A percentile compares a stretch with the other conserved stretches of the same genome.
Evolutionary conservation across 2,113 vertebrate genomes (phyloP).

Genomic region (Epinephelus fuscoguttatus): DNA sequence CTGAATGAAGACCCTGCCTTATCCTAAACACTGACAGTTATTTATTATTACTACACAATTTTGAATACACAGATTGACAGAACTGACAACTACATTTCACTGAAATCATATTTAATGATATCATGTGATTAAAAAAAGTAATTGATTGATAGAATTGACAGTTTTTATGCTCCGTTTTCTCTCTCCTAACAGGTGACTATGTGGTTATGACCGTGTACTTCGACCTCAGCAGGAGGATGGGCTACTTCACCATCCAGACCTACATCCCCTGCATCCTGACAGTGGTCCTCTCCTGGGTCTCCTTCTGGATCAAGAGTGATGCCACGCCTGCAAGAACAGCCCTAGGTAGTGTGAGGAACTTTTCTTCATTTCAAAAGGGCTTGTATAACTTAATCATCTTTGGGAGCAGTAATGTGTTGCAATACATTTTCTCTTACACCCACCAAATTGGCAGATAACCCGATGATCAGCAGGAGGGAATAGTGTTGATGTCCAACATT

Average conservation of each 20-base stretch:
- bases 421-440: neutral
- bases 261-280: constrained; percentile 98
- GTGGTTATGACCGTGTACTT: constrained; percentile 97
- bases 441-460: neutral
- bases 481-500: neutral
- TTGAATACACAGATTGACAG: no score
- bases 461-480: neutral
- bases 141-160: neutral
- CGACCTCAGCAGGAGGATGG: constrained; percentile 96
- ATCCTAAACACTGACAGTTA: no score
- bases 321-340: constrained; percentile 96
- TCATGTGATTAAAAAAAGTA: no score
- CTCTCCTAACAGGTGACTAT: constrained; percentile 89
- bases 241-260: constrained; percentile 98
- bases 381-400: neutral
- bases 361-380: neutral
- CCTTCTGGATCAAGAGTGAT: constrained; percentile 98
- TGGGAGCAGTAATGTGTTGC: neutral
- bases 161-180: neutral
- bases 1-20: no score
- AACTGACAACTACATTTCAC: no score
- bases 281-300: constrained; percentile 98
- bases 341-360: constrained; percentile 84
- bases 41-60: no score
- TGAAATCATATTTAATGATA: no score